Evolutionary conservation across 2,113 vertebrate genomes (phyloP).

Genomic region (Tricholaema leucomelas): DNA sequence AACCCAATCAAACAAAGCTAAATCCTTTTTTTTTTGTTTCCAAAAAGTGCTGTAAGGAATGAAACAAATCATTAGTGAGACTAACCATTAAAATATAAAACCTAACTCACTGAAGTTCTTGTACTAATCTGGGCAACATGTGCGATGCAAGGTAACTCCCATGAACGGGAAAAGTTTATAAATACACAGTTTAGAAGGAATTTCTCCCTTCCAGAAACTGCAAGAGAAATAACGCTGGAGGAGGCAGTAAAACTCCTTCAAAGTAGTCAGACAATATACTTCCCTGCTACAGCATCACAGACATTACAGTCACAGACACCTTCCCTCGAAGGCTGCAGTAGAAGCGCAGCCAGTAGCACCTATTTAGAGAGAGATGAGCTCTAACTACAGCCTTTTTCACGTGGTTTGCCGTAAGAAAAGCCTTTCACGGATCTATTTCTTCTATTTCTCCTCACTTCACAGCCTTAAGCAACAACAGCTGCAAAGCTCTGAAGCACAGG

Average conservation of each 20-base stretch:
- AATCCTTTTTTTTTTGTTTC: neutral
- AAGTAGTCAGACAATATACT: neutral
- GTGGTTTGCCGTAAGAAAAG: neutral
- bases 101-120: neutral
- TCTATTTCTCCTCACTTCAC: neutral
- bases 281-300: neutral
- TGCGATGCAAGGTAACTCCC: neutral
- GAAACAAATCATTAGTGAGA: neutral
- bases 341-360: neutral
- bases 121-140: neutral
- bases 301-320: neutral
- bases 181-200: neutral
- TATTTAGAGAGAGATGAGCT: neutral
- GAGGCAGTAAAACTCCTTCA: neutral
- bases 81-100: neutral
- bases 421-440: neutral
- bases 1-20: neutral
- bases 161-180: neutral
- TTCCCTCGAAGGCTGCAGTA: fast-evolving
- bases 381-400: neutral
- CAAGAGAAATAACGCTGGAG: neutral
- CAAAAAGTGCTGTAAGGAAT: neutral
- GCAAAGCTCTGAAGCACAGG: neutral
- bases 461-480: neutral
- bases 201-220: neutral